Evolutionary conservation across 1,140 invertebrate species (phyloP), one percentile per base, ranked within the genome.

Genomic region (Drosophila sulfurigaster): DNA sequence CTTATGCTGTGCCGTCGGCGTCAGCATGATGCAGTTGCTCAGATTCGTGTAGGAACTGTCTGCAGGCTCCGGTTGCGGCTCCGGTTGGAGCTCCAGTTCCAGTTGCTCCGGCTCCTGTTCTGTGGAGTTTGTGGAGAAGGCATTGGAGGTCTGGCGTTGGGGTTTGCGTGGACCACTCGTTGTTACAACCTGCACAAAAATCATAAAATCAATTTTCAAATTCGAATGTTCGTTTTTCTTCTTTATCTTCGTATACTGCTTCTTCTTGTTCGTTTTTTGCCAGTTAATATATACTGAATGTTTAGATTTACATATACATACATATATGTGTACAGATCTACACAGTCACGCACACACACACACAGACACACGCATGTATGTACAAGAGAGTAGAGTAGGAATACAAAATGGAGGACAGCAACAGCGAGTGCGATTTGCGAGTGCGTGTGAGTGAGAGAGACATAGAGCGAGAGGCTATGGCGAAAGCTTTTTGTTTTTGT

Each of bases 151-250:
- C 66, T 93, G 92, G 30, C 96, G 94, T 88, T 95, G 95, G 5
- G 96, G 95, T 91, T 96, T 96, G 56, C 94, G 94, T 68, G 96
- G 95, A 49, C 96, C 96, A 91, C 95, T 93, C 66, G 95, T 95
- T 59, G 95, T 96, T 95, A 96, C 94, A 95, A 96, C 96, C 96
- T 96, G 51, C 15, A 30, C n/a, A 13, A 54, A 54, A 1, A 35
- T 16, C 30, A 62, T n/a, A 52, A 16, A 41, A 41, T 62, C 45
- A 48, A 62, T 25, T 28, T 16, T 20, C 41, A 3, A 54, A 28
- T 13, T 15, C 1, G 5, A 15, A 8, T 49, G 10, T 7, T 38
- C 41, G n/a, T 15, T 15, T 49, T 5, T 54, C 20, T 20, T 20
- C 20, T 4, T 25, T 25, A 25, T 32, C 7, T 30, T 30, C 48